Percentiles rank a stretch among this genome's conserved stretches.
Conservation (phyloP, 2,888 invertebrate genomes). For the Lepetodrilus schrolli region DNA sequence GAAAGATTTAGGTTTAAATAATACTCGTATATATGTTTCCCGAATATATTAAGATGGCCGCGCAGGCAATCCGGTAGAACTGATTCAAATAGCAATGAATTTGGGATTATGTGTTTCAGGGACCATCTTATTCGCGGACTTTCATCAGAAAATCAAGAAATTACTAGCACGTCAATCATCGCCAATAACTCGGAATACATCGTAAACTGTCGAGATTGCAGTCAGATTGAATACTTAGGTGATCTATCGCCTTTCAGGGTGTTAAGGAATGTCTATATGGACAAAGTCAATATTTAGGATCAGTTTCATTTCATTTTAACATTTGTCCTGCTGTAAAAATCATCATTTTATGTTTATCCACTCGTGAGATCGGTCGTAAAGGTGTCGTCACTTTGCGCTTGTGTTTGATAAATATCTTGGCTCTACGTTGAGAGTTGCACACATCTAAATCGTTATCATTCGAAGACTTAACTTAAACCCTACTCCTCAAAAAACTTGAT, state of each 20-base stretch:
- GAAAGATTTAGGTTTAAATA: too few relatives aligned
- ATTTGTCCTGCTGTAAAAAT: conserved; percentile 18
- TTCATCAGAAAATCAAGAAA: conserved; percentile 23
- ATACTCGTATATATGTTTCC: too few relatives aligned
- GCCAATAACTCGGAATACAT: neutral
- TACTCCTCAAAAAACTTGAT: neutral
- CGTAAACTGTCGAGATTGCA: neutral
- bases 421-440: neutral
- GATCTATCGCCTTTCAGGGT: neutral
- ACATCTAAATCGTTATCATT: neutral
- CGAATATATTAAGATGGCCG: neutral
- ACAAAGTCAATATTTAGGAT: conserved; percentile 19
- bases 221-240: neutral
- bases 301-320: conserved; percentile 24
- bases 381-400: neutral
- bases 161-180: neutral
- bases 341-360: conserved; percentile 25
- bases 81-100: neutral
- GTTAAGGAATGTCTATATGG: neutral
- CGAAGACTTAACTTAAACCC: neutral
- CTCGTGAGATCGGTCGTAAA: neutral
- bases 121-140: neutral
- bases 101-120: neutral
- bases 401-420: conserved; percentile 19
- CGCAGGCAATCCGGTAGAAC: neutral